A percentile compares a stretch with the other conserved stretches of the same genome.
These are phyloP conservation scores for Spisula solida DNA, from an alignment of 2,888 invertebrate genomes.

Conservation along the genomic window DNA sequence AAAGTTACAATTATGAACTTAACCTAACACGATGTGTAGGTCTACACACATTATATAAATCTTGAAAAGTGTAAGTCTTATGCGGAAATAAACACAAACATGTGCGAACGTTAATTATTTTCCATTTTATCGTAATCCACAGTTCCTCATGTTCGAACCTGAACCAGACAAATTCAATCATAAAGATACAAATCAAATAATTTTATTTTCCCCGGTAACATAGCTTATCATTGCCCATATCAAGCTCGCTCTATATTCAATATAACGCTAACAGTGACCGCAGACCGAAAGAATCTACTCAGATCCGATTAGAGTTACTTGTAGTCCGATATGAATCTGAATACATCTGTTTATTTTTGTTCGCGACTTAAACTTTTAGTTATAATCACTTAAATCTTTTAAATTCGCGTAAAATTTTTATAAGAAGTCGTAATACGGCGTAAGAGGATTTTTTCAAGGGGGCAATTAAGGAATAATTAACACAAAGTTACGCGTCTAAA, in stretches of 20 bases:
- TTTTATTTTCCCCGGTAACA: neutral
- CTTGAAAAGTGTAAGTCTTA: neutral
- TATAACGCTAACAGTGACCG: neutral
- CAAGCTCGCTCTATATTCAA: neutral
- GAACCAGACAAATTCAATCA: neutral
- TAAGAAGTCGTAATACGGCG: neutral
- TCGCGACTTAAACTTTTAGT: neutral
- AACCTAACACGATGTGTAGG: no score
- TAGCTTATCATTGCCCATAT: neutral
- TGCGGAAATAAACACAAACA: neutral
- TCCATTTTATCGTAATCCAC: neutral
- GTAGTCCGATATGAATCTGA: neutral
- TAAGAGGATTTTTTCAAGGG: neutral
- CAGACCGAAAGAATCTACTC: neutral
- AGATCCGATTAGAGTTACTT: neutral
- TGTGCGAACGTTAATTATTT: neutral
- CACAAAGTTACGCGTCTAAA: neutral
- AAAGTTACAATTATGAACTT: no score
- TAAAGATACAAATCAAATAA: neutral
- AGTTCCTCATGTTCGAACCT: neutral
- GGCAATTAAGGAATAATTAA: conserved; percentile 9
- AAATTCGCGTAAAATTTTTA: conserved; percentile 3
- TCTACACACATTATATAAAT: no score
- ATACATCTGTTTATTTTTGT: conserved; percentile 8
- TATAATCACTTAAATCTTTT: neutral